Evolutionary conservation across 2,888 invertebrate species (phyloP).

Genomic region (Catocala nupta): DNA sequence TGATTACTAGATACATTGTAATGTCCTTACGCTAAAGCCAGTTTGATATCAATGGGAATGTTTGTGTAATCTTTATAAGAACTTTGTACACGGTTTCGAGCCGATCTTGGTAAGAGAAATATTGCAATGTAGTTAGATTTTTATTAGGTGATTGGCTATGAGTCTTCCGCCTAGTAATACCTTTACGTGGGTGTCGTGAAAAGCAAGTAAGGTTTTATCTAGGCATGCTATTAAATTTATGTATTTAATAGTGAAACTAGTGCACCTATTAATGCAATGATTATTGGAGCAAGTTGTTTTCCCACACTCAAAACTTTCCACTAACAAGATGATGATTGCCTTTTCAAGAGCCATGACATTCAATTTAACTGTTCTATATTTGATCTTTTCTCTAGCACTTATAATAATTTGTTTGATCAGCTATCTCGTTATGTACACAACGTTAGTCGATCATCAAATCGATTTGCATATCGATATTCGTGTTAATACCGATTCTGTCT

Average conservation of each 20-base stretch:
- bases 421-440: constrained; percentile 19
- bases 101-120: constrained; percentile 27
- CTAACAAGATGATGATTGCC: not conserved
- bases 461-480: constrained; percentile 47
- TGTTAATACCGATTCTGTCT: constrained; percentile 30
- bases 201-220: not conserved
- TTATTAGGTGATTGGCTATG: constrained; percentile 11
- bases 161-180: not conserved
- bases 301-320: constrained; percentile 2
- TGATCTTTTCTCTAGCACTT: not conserved
- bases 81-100: constrained; percentile 34
- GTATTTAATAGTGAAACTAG: constrained; percentile 17
- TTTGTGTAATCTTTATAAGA: constrained; percentile 30
- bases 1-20: constrained; percentile 41
- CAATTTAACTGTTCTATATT: constrained; percentile 1
- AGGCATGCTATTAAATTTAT: constrained; percentile 9
- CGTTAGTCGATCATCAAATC: constrained; percentile 52
- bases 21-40: constrained; percentile 20
- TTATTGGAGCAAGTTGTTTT: not conserved
- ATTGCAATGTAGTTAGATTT: constrained; percentile 24
- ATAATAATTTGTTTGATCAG: constrained; percentile 5
- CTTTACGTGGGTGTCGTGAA: not conserved
- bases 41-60: constrained; percentile 30
- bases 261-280: constrained; percentile 1
- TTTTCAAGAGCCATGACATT: constrained; percentile 6